Evolutionary conservation across 1,140 invertebrate genomes (phyloP), one percentile per base, ranked within the genome.

Genomic region (Plectus sambesii): DNA sequence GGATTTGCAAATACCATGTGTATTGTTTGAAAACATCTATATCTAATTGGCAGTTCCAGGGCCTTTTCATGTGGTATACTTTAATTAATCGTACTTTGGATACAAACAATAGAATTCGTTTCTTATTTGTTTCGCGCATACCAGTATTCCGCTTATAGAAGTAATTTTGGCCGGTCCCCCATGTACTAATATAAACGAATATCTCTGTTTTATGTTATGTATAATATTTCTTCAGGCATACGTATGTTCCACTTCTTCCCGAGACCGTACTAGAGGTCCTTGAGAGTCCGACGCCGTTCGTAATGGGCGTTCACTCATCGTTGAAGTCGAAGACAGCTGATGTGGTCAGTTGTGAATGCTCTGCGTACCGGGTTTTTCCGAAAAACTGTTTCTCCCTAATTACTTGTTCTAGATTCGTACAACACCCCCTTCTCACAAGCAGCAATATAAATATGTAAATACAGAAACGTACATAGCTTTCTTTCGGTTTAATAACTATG

Each of bases 191-290:
- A 2, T 23, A 42, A 42, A 9, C 8, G 25, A 15, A 22, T 42
- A 6, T 5, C 37, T 8, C 1, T n/a, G n/a, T n/a, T n/a, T n/a
- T n/a, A n/a, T 56, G 50, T 55, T 23, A 40, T 27, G 17, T 40
- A 41, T 39, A 54, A 47, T 62, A 48, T 38, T 12, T 58, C 63
- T 92, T 84, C 70, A 87, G 83, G 23, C 89, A 96, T 70, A 87
- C 93, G 20, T 94, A 92, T 76, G 92, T 97, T 71, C 90, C 92
- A 47, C 76, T 97, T 55, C 74, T 97, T 53, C 92, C 92, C 20
- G 80, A 85, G 1, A 80, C 83, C 15, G 73, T 96, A 35, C 78
- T 88, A 1, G 92, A 97, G 73, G 84, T 96, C 39, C 73, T 96
- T 12, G 87, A 85, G 30, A 92, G 88, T 35, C 92, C 92, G 5